Evolutionary conservation across 2,113 vertebrate species (phyloP), one percentile per base, ranked within the genome.

Genomic region (Pluvialis apricaria): DNA sequence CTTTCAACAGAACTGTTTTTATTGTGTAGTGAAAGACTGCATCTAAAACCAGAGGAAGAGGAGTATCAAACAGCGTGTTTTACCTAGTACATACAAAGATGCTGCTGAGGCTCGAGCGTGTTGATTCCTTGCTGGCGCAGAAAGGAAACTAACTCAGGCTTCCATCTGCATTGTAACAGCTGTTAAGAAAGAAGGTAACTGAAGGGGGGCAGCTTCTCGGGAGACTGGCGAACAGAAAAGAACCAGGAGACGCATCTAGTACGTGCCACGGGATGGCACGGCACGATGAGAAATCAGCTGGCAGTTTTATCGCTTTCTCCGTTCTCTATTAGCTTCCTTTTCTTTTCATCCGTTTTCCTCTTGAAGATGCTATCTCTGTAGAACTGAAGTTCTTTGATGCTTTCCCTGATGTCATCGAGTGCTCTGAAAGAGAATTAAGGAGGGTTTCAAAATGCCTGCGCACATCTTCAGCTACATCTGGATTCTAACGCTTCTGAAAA

Each of bases 301-400:
- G 97, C 93, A 26, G 91, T 84, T 89, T 96, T 98, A 40, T 97
- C 97, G 3, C 96, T 97, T 40, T 98, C 98, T 36, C 98, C 98
- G 0, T 99, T 99, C 96, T 99, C 98, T 34, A 99, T 96, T 15
- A 98, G 97, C 94, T 98, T 99, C 95, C 97, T 96, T 80, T 99
- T 99, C 96, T 99, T 99, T 44, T 98, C 98, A 31, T 98, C 98
- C 40, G 96, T 96, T 86, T 98, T 98, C 55, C 95, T 95, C 98
- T 99, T 99, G 97, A 99, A 99, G 96, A 99, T 96, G 72, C 96
- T 98, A 34, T 96, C 98, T 98, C 98, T 99, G 98, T 99, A 99
- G 98, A 98, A 99, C 97, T 98, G 98, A 38, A 99, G 98, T 71
- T 99, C 99, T 97, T 98, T 99, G 93, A 99, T 99, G 98, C 99